phyloP scores from a whole-genome alignment of 2,797 vertebrate genomes.

The Luscinia luscinia region DNA sequence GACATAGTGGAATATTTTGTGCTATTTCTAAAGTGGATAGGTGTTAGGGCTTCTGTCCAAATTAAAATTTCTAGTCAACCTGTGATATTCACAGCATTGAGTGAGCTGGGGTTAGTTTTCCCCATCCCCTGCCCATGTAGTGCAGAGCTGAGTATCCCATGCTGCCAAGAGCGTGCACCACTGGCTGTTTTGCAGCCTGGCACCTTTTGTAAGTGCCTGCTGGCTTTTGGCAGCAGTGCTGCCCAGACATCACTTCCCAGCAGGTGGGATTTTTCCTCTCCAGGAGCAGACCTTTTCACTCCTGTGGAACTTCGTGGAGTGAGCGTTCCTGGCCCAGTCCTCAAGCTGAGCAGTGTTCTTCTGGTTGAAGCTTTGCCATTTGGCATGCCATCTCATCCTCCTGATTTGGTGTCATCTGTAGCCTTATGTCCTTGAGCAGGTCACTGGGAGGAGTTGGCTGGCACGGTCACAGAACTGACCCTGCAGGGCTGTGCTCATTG shows the following conservation, averaged over 20 bases:
- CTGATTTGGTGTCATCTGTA: background rate
- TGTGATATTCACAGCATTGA: background rate
- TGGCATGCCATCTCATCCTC: background rate
- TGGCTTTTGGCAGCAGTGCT: background rate
- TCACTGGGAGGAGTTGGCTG: background rate
- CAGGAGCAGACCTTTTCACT: background rate
- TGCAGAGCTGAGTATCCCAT: background rate
- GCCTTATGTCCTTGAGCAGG: background rate
- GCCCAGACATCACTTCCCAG: background rate
- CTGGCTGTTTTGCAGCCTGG: background rate
- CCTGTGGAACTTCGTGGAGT: background rate
- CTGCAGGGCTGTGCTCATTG: background rate
- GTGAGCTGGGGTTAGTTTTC: background rate
- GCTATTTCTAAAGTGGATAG: background rate
- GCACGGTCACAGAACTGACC: background rate
- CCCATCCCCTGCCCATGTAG: background rate
- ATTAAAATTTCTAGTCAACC: background rate
- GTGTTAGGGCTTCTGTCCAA: background rate
- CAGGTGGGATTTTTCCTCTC: rapidly evolving
- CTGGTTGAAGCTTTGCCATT: background rate
- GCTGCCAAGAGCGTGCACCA: background rate
- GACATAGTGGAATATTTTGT: background rate
- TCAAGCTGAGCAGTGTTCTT: background rate
- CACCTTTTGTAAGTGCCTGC: background rate
- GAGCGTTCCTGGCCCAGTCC: background rate